phyloP scores from a whole-genome alignment of 2,888 invertebrate genomes.

The Caenorhabditis angaria region DNA sequence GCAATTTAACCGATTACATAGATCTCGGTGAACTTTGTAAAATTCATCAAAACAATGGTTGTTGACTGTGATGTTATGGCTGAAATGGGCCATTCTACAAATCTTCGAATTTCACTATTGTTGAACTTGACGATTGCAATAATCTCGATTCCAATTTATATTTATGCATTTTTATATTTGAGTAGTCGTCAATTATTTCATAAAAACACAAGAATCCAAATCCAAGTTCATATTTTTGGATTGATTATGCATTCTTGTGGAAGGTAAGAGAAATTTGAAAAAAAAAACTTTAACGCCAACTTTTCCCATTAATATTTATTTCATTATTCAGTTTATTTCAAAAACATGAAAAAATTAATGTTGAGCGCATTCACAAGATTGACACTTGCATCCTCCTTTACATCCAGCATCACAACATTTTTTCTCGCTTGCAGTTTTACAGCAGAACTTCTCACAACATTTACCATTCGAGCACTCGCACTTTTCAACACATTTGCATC shows the following conservation, averaged over 20 bases:
- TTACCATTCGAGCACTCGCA: constrained; percentile 28
- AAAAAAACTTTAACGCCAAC: too few species aligned
- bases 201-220: constrained; percentile 28
- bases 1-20: too few species aligned
- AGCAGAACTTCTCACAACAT: constrained; percentile 33
- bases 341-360: neutral
- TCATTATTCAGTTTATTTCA: neutral
- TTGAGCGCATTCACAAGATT: constrained; percentile 21
- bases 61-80: constrained; percentile 29
- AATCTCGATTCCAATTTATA: constrained; percentile 20
- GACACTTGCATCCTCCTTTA: constrained; percentile 25
- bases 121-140: constrained; percentile 20
- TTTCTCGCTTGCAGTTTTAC: constrained; percentile 28
- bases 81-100: constrained; percentile 21
- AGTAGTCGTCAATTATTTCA: constrained; percentile 23
- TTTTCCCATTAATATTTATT: neutral
- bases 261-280: constrained; percentile 12
- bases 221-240: constrained; percentile 33
- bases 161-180: constrained; percentile 17
- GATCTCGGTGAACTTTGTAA: neutral
- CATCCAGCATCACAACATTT: constrained; percentile 30
- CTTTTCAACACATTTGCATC: constrained; percentile 22
- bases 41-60: neutral
- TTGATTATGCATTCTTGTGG: constrained; percentile 24
- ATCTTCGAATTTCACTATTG: constrained; percentile 26